Conservation (phyloP, 2,888 invertebrate genomes). For the Eucriotettix oculatus region DNA sequence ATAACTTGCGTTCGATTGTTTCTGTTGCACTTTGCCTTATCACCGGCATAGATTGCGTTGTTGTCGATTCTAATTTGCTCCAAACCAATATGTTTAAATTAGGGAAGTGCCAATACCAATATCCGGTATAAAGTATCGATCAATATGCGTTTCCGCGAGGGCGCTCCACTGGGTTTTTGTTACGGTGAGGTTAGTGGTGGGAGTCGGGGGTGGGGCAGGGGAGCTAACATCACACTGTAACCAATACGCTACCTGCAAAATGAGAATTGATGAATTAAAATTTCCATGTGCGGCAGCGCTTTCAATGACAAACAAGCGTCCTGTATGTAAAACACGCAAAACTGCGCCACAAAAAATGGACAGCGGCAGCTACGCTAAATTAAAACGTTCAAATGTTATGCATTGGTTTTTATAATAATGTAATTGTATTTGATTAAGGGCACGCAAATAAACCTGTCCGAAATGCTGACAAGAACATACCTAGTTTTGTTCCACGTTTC, state of each 20-base stretch:
- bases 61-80: slow-evolving; percentile 1
- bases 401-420: not conserved
- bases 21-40: not conserved
- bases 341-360: not conserved
- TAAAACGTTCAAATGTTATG: not conserved
- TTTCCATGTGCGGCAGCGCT: not conserved
- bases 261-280: not conserved
- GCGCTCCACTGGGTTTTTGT: not conserved
- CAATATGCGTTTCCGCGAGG: not conserved
- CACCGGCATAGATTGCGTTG: not conserved
- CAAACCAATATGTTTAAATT: slow-evolving; percentile 1
- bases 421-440: not conserved
- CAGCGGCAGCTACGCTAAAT: not conserved
- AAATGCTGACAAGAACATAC: not conserved
- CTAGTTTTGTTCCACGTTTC: not conserved
- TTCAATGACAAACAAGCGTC: not conserved
- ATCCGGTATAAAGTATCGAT: not conserved
- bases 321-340: not conserved
- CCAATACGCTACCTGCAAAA: not conserved
- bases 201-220: not conserved
- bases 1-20: not conserved
- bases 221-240: not conserved
- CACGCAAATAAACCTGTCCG: not conserved
- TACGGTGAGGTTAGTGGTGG: not conserved
- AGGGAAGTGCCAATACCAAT: slow-evolving; percentile 2